These are phyloP conservation scores for Aricia agestis DNA, from an alignment of 1,140 invertebrate species.

Conservation along the genomic window DNA sequence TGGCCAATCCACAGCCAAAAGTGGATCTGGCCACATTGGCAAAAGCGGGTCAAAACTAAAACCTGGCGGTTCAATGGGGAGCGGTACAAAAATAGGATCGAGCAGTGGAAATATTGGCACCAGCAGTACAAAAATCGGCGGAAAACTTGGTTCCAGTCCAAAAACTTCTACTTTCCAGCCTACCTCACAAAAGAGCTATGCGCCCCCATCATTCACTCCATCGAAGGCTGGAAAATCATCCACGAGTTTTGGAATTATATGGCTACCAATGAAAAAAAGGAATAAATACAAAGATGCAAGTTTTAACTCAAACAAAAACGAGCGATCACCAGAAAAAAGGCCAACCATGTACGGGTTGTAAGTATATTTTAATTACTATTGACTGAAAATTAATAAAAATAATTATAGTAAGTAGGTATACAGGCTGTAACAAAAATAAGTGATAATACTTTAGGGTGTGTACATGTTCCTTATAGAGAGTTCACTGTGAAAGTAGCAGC, in stretches of 20 bases:
- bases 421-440: too few species aligned
- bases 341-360: constrained; percentile 63
- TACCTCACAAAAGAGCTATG: constrained; percentile 36
- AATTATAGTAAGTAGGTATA: too few species aligned
- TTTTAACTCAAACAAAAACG: constrained; percentile 42
- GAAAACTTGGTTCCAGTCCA: constrained; percentile 18
- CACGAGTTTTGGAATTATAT: constrained; percentile 53
- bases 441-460: too few species aligned
- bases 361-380: constrained; percentile 46
- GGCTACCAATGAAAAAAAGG: constrained; percentile 51
- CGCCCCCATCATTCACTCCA: constrained; percentile 30
- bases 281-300: constrained; percentile 56
- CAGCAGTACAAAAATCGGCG: constrained; percentile 23
- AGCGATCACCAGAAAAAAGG: constrained; percentile 40
- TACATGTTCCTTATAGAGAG: too few species aligned
- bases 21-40: background rate
- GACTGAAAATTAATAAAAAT: background rate
- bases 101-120: constrained; percentile 40
- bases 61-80: background rate
- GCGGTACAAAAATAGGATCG: background rate
- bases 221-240: constrained; percentile 43
- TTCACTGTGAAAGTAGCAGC: too few species aligned
- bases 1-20: constrained; percentile 26
- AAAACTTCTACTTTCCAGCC: constrained; percentile 27
- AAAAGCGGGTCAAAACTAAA: background rate